Base-by-base conservation (phyloP, 2,888 invertebrate species). In the Hirudinaria manillensis region DNA sequence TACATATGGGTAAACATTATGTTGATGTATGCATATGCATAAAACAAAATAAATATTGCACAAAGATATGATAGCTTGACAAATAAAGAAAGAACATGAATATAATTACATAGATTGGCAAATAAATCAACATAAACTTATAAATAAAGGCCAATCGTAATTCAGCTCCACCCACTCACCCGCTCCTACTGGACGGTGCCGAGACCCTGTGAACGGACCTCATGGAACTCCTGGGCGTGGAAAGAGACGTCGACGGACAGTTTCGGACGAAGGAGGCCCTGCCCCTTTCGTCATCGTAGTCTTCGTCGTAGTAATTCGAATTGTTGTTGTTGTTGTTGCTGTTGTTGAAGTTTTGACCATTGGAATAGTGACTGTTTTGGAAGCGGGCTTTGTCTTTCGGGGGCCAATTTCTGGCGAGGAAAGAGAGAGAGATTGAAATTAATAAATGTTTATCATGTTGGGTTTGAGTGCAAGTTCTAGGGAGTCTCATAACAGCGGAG, bases 291-390 rank as follows among this genome's bases (percentile, higher is more conserved):
- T 70, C 36, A 2, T 72, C 53, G 32, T 24, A 3, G 7, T 72
- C 53, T 29, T n/a, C 45, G 72, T 72, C 55, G 36, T 70, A 21
- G 51, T 45, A 36, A 38, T 70, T 45, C 16, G 24, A 27, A 34
- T 32, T 24, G 55, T 56, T 72, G 72, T 72, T 45, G 72, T 72
- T 72, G 51, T 72, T 24, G 56, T 72, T 55, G 72, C 53, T 53
- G 56, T 72, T 72, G 72, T 53, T 51, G 55, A 53, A 27, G 70
- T 38, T 70, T 13, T 36, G 32, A 38, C 38, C 21, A 24, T 45
- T 70, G 36, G 34, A 36, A 32, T 29, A 34, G 29, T 34, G n/a
- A 34, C 6, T 56, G 56, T 56, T 61, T 27, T 61, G 61, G n/a
- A 61, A 27, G 6, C 29, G 61, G 10, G 61, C 24, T 19, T 24